Evolutionary conservation across 2,888 invertebrate species (phyloP), one percentile per base, ranked within the genome.

Genomic region (Drosophila quinaria): DNA sequence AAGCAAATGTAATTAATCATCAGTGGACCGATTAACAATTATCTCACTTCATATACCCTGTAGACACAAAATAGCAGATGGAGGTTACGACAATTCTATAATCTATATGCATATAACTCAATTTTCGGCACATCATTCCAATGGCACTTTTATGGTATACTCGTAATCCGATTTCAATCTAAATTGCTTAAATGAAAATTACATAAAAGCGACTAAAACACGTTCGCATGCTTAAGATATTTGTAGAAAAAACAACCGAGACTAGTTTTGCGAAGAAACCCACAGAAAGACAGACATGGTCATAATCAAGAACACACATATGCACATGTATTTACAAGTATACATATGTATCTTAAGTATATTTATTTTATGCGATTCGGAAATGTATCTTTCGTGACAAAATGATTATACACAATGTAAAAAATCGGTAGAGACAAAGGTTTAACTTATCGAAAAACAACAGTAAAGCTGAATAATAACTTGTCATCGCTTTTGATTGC

Each of bases 401-500:
- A 50, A 50, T 42, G 22, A 50, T 55, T 56, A 50, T 42, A 42
- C 33, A 13, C 41, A 29, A 22, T 46, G 55, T 31, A 31, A 17
- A 55, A 22, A 39, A 39, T 37, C 29, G 29, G 49, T 50, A 59
- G 6, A 59, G 25, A 37, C 17, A 55, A 17, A 44, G 44, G 33
- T 46, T n/a, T n/a, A 13, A 56, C 35, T 56, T 39, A 63, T 63
- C 31, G 49, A n/a, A 64, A 58, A 44, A 42, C 50, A 64, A 66
- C 61, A 47, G 54, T 54, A 62, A 56, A 56, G 42, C 42, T 19
- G 4, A 55, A 55, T 37, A 70, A 66, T 47, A 41, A 63, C 67
- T 50, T 67, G 70, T 71, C 70, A 71, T 71, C 42, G 44, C 67
- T 37, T 67, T 62, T 67, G 67, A 71, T 71, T 71, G 62, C 59